These are phyloP conservation scores for Amazona vittata DNA, from an alignment of 2,113 vertebrate species.

Conservation along the genomic window DNA sequence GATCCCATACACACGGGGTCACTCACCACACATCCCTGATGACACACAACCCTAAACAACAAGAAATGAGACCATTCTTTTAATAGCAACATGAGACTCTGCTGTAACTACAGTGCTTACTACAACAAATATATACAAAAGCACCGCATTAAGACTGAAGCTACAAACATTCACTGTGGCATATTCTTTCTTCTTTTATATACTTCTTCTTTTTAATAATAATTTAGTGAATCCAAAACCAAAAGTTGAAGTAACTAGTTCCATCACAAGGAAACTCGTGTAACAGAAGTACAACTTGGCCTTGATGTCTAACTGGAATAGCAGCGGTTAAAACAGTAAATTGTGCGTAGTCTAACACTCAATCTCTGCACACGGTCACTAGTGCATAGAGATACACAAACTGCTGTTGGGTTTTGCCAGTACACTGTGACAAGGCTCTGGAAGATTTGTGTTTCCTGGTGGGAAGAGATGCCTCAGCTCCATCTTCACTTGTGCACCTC, in stretches of 20 bases:
- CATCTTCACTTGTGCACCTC: too few relatives aligned
- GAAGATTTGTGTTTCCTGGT: background rate
- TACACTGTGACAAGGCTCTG: background rate
- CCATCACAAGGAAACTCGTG: background rate
- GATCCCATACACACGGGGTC: background rate
- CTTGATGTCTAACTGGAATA: background rate
- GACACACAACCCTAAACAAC: background rate
- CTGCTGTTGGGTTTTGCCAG: background rate
- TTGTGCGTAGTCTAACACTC: background rate
- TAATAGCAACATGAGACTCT: background rate
- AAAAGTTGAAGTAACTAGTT: background rate
- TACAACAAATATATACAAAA: background rate
- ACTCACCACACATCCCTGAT: background rate
- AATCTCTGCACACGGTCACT: background rate
- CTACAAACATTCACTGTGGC: background rate
- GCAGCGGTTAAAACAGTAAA: background rate
- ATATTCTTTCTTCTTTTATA: background rate
- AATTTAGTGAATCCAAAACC: background rate
- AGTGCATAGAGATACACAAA: background rate
- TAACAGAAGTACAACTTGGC: background rate
- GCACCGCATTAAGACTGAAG: background rate
- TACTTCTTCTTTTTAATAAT: background rate
- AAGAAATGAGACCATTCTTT: background rate
- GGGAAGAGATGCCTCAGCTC: background rate
- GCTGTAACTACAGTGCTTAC: background rate